Evolutionary conservation across 2,888 invertebrate species (phyloP), one percentile per base, ranked within the genome.

Genomic region (Drosophila paramelanica): DNA sequence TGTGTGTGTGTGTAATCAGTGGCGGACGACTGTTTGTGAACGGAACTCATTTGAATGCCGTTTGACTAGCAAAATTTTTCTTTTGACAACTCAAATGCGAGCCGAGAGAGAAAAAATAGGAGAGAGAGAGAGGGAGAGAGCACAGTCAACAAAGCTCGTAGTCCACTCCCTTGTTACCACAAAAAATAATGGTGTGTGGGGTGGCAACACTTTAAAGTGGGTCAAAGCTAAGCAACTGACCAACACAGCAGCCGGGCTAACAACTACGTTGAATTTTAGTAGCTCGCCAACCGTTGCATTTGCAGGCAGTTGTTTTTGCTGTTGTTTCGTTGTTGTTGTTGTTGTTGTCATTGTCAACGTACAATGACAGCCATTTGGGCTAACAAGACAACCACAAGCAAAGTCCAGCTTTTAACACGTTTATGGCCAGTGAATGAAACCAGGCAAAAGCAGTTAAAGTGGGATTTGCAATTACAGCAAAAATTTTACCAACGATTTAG

Each of bases 41-140:
- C 89, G 82, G 82, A 83, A 86, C 84, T 86, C 65, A 83, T 83
- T 83, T 83, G 82, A 83, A 88, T 83, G 74, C 72, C 81, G 83
- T 88, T 88, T 81, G 81, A 84, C 79, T 81, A 47, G 59, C 39
- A 33, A 58, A 62, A 73, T 73, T 72, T 47, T 67, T 70, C 71
- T 62, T 77, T 77, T 86, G 73, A 67, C 68, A 73, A 68, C 58
- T 62, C 66, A 67, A 70, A 75, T 82, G 51, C 61, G 45, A 69
- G 36, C 7, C 33, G 31, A 31, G 36, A 36, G 13, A 36, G 36
- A 13, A 3, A 33, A 11, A 36, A 13, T 5, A 13, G 4, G 13
- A 36, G 4, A 33, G 33, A 33, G 33, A 33, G 11, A 11, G 11
- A 11, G 11, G 11, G 33, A n/a, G 31, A n/a, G 38, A 20, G n/a